Conservation (phyloP, 2,888 invertebrate genomes). For the Tetrapedia diversipes region DNA sequence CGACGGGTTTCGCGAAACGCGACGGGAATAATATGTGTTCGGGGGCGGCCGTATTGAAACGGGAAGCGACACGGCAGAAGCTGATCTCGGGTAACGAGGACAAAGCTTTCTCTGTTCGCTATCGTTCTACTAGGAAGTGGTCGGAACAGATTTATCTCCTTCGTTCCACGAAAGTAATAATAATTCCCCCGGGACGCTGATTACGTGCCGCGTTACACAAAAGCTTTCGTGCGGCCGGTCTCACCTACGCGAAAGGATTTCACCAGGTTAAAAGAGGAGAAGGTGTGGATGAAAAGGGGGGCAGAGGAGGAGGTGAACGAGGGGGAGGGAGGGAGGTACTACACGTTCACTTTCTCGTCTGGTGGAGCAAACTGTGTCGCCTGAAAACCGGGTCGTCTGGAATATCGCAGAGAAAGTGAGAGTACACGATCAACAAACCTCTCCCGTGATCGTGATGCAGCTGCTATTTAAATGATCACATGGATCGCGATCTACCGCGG, state of each 20-base stretch:
- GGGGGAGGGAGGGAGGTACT: conserved; percentile 35
- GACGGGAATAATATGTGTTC: not conserved
- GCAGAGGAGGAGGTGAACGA: conserved; percentile 14
- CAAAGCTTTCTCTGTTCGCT: conserved; percentile 40
- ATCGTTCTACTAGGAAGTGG: conserved; percentile 43
- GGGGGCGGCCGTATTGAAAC: not conserved
- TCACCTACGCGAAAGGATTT: conserved; percentile 64
- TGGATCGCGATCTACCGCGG: conserved; percentile 33
- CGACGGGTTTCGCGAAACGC: not conserved
- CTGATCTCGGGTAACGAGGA: conserved; percentile 10
- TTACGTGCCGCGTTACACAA: conserved; percentile 32
- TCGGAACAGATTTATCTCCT: conserved; percentile 40
- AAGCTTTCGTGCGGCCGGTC: conserved; percentile 32
- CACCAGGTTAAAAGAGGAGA: conserved; percentile 36
- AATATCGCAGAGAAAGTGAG: conserved; percentile 78
- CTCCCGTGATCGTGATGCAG: conserved; percentile 64
- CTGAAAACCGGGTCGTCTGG: conserved; percentile 74
- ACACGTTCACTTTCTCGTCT: conserved; percentile 77
- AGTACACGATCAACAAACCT: conserved; percentile 69
- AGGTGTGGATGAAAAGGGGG: not conserved
- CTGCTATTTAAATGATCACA: conserved; percentile 62
- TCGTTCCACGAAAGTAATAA: conserved; percentile 43
- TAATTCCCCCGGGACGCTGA: conserved; percentile 20
- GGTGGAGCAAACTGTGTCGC: conserved; percentile 70
- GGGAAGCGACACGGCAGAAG: conserved; percentile 14